Evolutionary conservation across 2,797 vertebrate genomes (phyloP), one percentile per base, ranked within the genome.

Genomic region (Poecilia velifera): DNA sequence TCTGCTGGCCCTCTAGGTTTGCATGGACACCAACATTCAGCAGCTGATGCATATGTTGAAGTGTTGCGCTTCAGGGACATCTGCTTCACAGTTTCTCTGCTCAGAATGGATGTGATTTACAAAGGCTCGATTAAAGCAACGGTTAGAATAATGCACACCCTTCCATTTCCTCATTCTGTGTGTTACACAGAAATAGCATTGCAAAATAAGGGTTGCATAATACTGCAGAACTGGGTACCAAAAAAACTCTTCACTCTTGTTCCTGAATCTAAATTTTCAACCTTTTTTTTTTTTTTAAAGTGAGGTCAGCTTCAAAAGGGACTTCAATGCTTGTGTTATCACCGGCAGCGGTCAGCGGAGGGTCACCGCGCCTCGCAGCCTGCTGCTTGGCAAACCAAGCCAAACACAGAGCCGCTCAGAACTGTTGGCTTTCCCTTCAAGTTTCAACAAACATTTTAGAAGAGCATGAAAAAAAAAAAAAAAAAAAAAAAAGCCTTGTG

Each of bases 171-270:
- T 85, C 75, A 83, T 84, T 81, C 57, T 75, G 75, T 71, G 9
- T 0, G 72, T 74, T 71, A 83, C 80, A 79, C 39, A 79, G 82
- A 83, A 84, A 76, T 72, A 76, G 79, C 85, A 77, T 94, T 94
- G 91, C 86, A 20, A 82, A 93, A 95, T 31, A 70, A 25, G 4
- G 5, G 76, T 93, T 94, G 82, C 87, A 83, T 87, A 94, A 95
- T 81, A 82, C 76, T 70, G 74, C 74, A 84, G 80, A 89, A 87
- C 59, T 73, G 72, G 73, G 82, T 70, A 72, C 89, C 86, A 87
- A 72, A 77, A 77, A 74, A 89, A 84, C 74, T 83, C 83, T 79
- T 85, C 83, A 72, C 76, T 73, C 79, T 74, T 73, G 68, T 82
- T 89, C 72, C 41, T 76, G 74, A 73, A 82, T 85, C 71, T 78